Percentiles rank a stretch among this genome's conserved stretches.
phyloP scores from a whole-genome alignment of 1,140 invertebrate species.

The Ceratosolen fusciceps region DNA sequence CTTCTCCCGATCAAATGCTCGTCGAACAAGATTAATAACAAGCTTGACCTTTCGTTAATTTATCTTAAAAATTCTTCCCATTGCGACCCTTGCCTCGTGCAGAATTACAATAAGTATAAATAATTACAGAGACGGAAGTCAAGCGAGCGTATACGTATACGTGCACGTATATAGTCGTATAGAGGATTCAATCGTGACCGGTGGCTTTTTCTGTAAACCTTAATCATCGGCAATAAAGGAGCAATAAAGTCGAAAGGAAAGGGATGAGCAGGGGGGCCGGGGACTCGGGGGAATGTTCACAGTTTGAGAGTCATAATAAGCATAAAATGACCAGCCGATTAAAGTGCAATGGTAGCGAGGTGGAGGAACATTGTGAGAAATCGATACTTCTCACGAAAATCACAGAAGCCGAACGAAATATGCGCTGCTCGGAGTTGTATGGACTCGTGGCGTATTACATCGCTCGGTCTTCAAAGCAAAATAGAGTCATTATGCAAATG shows the following conservation, averaged over 20 bases:
- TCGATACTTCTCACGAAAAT: slow-evolving; percentile 51
- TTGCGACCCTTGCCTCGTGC: too few species aligned
- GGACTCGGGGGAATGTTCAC: not conserved
- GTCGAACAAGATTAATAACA: not conserved
- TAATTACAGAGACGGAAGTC: too few species aligned
- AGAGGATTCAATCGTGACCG: not conserved
- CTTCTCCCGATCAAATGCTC: too few species aligned
- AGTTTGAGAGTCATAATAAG: slow-evolving; percentile 33
- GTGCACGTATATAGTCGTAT: not conserved
- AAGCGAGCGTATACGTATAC: not conserved
- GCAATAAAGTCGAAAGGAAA: slow-evolving; percentile 30
- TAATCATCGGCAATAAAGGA: slow-evolving; percentile 5
- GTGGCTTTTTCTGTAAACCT: not conserved
- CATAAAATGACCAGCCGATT: slow-evolving; percentile 29
- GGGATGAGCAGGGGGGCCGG: not conserved
- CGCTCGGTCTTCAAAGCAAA: slow-evolving; percentile 32
- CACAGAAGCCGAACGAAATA: slow-evolving; percentile 51
- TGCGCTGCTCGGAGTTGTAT: slow-evolving; percentile 37
- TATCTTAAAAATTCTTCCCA: too few species aligned
- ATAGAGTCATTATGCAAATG: slow-evolving; percentile 53
- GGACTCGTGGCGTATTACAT: slow-evolving; percentile 45
- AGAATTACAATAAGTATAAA: too few species aligned
- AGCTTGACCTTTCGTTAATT: too few species aligned
- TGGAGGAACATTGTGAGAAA: slow-evolving; percentile 42
- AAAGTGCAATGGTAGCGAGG: not conserved